Evolutionary conservation across 2,888 invertebrate species (phyloP).

Genomic region (Drosophila monieri): DNA sequence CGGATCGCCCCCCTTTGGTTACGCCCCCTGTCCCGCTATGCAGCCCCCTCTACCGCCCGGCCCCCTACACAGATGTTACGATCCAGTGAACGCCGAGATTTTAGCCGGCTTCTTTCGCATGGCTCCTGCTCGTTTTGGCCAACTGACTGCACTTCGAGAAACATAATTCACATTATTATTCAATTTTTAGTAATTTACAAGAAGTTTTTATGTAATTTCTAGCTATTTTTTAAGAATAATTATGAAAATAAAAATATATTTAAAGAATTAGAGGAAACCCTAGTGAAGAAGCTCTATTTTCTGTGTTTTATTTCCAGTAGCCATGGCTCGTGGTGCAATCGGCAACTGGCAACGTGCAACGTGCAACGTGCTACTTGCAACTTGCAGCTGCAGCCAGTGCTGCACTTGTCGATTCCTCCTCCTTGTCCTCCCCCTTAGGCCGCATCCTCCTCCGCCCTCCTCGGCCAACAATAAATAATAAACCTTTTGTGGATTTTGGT

Average conservation of each 20-base stretch:
- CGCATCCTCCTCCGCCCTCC: conserved; percentile 36
- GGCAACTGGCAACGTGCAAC: conserved; percentile 48
- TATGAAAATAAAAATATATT: background rate
- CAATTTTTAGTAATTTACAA: background rate
- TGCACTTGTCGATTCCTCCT: conserved; percentile 48
- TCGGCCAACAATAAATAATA: conserved; percentile 78
- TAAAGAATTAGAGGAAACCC: background rate
- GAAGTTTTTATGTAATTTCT: background rate
- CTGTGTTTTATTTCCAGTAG: conserved; percentile 35
- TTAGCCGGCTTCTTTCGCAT: conserved; percentile 50
- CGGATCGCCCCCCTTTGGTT: conserved; percentile 19
- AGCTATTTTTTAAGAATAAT: background rate
- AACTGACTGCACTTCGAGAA: conserved; percentile 15
- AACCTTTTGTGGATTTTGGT: conserved; percentile 78
- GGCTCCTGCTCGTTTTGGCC: conserved; percentile 20
- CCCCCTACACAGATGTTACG: conserved; percentile 50
- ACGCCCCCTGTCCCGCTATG: conserved; percentile 18
- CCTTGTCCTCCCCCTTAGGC: conserved; percentile 11
- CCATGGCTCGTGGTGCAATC: conserved; percentile 49
- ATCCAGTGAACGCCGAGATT: conserved; percentile 74
- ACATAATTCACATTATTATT: background rate
- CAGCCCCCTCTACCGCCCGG: background rate
- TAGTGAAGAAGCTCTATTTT: conserved; percentile 3
- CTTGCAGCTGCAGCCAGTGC: conserved; percentile 61
- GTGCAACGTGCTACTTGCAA: conserved; percentile 52